A percentile compares a stretch with the other conserved stretches of the same genome.
These are phyloP conservation scores for Drosophila meridiana DNA, from an alignment of 2,888 invertebrate genomes.

Conservation along the genomic window DNA sequence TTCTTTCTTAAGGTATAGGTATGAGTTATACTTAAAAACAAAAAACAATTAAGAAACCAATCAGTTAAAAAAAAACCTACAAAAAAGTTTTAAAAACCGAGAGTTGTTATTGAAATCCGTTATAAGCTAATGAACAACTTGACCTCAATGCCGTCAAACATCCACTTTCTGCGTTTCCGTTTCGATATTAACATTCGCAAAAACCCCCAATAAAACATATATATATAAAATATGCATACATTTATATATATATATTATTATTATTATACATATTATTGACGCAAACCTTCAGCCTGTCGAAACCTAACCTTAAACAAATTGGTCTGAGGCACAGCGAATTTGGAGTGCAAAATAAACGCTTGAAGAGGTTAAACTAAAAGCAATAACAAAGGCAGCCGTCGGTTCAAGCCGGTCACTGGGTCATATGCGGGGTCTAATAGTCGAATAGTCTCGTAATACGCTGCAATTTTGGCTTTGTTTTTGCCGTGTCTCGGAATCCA, in stretches of 20 bases:
- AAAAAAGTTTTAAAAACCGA: not conserved
- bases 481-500: not conserved
- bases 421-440: not conserved
- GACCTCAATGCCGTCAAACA: conserved; percentile 24
- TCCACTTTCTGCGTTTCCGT: conserved; percentile 6
- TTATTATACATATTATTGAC: not conserved
- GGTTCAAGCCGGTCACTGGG: conserved; percentile 10
- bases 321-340: conserved; percentile 30
- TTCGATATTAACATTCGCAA: conserved; percentile 17
- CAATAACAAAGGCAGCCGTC: not conserved
- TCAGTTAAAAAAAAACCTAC: not conserved
- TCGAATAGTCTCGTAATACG: not conserved
- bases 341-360: conserved; percentile 35
- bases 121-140: conserved; percentile 35
- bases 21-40: not conserved
- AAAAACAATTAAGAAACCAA: not conserved
- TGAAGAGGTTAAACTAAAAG: conserved; percentile 30
- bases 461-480: not conserved
- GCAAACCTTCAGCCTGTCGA: conserved; percentile 50
- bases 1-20: not conserved
- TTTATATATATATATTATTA: not conserved
- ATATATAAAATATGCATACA: not conserved
- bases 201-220: not conserved
- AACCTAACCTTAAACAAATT: conserved; percentile 18
- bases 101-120: conserved; percentile 13